phyloP scores from a whole-genome alignment of 1,140 invertebrate genomes.

The Pseudachorutes palmiensis region DNA sequence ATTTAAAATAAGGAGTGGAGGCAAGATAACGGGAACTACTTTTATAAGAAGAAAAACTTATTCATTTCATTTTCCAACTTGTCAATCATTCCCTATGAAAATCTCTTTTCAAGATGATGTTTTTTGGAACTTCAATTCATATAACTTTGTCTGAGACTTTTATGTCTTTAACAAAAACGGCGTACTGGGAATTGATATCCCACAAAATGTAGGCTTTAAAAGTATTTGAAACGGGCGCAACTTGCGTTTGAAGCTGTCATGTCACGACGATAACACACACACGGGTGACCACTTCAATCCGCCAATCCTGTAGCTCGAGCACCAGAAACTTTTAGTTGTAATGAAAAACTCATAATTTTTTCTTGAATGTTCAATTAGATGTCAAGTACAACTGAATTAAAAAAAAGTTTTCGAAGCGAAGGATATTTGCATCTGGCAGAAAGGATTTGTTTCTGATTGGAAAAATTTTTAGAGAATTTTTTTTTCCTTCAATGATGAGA shows the following conservation, averaged over 20 bases:
- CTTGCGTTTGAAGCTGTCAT: background rate
- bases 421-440: conserved; percentile 6
- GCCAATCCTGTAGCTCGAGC: too few relatives aligned
- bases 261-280: background rate
- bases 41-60: background rate
- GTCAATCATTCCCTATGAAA: background rate
- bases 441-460: conserved; percentile 11
- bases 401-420: background rate
- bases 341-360: conserved; percentile 6
- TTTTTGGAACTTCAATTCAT: background rate
- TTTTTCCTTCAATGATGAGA: background rate
- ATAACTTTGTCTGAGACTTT: background rate
- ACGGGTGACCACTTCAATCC: background rate
- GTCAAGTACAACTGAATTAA: background rate
- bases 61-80: conserved; percentile 12
- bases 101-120: background rate
- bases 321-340: background rate
- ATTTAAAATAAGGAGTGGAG: background rate
- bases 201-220: too few relatives aligned
- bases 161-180: background rate
- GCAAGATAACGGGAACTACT: background rate
- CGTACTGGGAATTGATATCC: background rate
- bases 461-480: background rate
- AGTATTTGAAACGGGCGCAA: too few relatives aligned
- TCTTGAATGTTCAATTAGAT: conserved; percentile 2